Evolutionary conservation across 2,888 invertebrate species (phyloP).

Genomic region (Acanthacorydalis orientalis): DNA sequence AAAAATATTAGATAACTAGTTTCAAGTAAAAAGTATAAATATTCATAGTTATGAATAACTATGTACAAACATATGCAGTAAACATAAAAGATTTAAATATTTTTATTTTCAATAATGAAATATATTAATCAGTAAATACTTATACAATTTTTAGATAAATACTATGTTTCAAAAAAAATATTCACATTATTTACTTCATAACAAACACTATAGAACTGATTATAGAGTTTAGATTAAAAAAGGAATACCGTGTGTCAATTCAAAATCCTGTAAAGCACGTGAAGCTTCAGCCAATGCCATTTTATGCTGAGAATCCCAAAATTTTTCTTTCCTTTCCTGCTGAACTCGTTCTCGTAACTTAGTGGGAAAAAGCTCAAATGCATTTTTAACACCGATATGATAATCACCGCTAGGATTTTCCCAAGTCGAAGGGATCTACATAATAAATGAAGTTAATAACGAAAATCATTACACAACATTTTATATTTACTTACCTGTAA

Average conservation of each 20-base stretch:
- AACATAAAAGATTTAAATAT: no score
- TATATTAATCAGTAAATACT: no score
- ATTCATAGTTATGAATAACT: no score
- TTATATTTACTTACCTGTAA: slow-evolving; percentile 47
- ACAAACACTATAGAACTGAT: background rate
- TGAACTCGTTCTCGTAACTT: slow-evolving; percentile 66
- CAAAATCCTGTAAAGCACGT: slow-evolving; percentile 60
- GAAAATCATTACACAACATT: slow-evolving; percentile 1
- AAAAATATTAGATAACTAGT: no score
- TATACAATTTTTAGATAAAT: no score
- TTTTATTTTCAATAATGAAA: no score
- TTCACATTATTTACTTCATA: background rate
- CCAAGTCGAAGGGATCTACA: slow-evolving; percentile 66
- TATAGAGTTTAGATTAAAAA: background rate
- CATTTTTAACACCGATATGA: slow-evolving; percentile 74
- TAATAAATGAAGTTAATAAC: background rate
- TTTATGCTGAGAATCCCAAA: slow-evolving; percentile 77
- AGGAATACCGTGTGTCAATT: slow-evolving; percentile 38
- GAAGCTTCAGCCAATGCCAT: slow-evolving; percentile 59
- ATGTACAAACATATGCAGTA: no score
- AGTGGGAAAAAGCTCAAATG: slow-evolving; percentile 74
- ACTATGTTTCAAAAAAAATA: no score
- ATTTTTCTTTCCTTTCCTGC: slow-evolving; percentile 56
- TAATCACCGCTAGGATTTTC: slow-evolving; percentile 69
- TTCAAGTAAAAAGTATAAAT: no score